Percentiles rank a stretch among this genome's conserved stretches.
Evolutionary conservation across 2,797 vertebrate genomes (phyloP).

Genomic region (Poecile montanus): DNA sequence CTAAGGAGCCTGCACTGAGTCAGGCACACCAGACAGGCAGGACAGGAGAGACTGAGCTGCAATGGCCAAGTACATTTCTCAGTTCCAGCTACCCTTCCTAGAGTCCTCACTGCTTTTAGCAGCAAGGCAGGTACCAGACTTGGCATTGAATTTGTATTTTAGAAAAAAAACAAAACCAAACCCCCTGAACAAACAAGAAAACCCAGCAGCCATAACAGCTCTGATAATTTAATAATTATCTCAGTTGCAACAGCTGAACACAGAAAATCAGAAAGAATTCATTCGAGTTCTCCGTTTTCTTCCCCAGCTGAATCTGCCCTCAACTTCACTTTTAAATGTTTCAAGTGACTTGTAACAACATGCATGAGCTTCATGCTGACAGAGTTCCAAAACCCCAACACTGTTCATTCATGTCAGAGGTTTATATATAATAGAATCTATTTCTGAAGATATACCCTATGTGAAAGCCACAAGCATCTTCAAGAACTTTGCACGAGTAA

Average conservation of each 20-base stretch:
- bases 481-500: neutral
- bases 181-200: neutral
- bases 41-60: neutral
- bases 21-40: neutral
- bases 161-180: neutral
- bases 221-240: neutral
- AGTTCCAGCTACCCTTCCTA: neutral
- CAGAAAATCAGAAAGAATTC: neutral
- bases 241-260: neutral
- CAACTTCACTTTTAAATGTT: neutral
- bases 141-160: neutral
- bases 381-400: neutral
- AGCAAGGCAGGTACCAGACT: neutral
- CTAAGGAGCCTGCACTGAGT: slow-evolving; percentile 33
- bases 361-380: neutral
- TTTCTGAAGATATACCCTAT: neutral
- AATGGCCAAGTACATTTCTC: neutral
- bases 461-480: neutral
- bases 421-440: neutral
- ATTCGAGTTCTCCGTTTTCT: neutral
- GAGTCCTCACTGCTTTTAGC: neutral
- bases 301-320: neutral
- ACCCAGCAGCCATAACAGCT: neutral
- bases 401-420: neutral
- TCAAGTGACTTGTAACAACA: neutral